Base-by-base conservation (phyloP, 92 coral and sea anemone genomes). In the Palythoa grandis region DNA sequence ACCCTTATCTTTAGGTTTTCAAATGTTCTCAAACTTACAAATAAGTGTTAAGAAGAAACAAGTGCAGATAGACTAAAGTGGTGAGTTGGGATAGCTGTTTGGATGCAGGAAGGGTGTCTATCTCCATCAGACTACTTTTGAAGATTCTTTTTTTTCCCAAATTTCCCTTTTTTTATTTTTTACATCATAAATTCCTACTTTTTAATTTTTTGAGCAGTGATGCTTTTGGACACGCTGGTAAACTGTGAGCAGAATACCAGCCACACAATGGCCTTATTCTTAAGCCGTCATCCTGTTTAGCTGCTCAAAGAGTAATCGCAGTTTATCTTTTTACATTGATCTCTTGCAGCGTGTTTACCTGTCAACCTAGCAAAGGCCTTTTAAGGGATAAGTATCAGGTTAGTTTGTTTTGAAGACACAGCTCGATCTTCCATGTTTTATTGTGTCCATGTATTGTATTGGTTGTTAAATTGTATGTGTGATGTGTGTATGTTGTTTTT, bases 311-410 rank as follows among this genome's bases (percentile, higher is more conserved):
- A 29, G 35, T 29, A 29, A 29, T 29, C 35, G 35, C 35, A 1
- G 35, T 29, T 29, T 29, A 17, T 57, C 3, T 78, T 19, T 22
- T 38, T 58, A 69, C 13, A 14, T 17, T 13, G 29, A 39, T 50
- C 76, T 75, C 3, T 80, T 84, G 14, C 69, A 96, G 99, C 23
- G 89, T 91, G 52, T 96, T 93, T 86, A 90, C 92, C 39, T 94
- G 98, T 58, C 87, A 92, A 37, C 99, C 99, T 22, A 93, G 94
- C 3, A 88, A 79, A 78, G 99, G 99, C 56, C 91, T 96, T 15
- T 89, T 96, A 13, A 90, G 90, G 15, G 94, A 90, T 61, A 91
- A 92, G 88, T 88, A 91, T 80, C 99, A 96, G 93, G 98, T 95
- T 78, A 23, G 82, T 17, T 8, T 6, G 35, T 40, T 20, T 23